Conservation (phyloP, 1,140 invertebrate genomes). For the Macrostomum lignano region DNA sequence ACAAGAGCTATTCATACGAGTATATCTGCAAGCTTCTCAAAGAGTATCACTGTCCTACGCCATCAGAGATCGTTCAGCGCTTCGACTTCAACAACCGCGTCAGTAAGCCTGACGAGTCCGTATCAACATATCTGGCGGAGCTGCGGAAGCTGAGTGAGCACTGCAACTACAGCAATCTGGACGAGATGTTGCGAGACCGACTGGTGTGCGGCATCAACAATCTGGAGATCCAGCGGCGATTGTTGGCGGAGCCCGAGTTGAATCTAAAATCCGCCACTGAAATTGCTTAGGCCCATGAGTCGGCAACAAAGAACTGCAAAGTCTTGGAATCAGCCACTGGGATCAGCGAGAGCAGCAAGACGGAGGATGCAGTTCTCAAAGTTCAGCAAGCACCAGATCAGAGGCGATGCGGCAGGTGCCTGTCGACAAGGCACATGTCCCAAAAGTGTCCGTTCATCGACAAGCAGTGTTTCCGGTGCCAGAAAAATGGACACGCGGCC, state of each 20-base stretch:
- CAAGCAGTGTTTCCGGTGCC: no score
- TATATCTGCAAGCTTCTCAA: slow-evolving; percentile 7
- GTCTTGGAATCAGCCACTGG: no score
- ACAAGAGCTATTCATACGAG: no score
- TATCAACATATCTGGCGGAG: slow-evolving; percentile 8
- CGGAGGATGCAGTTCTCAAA: no score
- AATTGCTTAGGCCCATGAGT: slow-evolving; percentile 8
- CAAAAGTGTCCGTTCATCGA: no score
- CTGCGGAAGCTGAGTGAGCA: slow-evolving; percentile 8
- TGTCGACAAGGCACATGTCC: no score
- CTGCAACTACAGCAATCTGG: slow-evolving; percentile 9
- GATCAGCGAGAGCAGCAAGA: no score
- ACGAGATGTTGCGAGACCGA: slow-evolving; percentile 9
- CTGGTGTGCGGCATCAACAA: slow-evolving; percentile 9
- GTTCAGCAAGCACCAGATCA: no score
- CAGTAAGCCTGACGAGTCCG: slow-evolving; percentile 3
- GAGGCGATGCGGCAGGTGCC: no score
- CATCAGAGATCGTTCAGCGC: slow-evolving; percentile 8
- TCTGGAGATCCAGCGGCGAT: slow-evolving; percentile 7
- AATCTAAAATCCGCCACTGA: slow-evolving; percentile 8
- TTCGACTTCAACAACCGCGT: slow-evolving; percentile 9
- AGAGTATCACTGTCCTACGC: slow-evolving; percentile 8
- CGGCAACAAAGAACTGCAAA: slow-evolving; percentile 8
- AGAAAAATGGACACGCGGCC: no score
- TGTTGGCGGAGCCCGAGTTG: slow-evolving; percentile 8